These are phyloP conservation scores for Odontesthes bonariensis DNA, from an alignment of 2,113 vertebrate species.

Conservation along the genomic window DNA sequence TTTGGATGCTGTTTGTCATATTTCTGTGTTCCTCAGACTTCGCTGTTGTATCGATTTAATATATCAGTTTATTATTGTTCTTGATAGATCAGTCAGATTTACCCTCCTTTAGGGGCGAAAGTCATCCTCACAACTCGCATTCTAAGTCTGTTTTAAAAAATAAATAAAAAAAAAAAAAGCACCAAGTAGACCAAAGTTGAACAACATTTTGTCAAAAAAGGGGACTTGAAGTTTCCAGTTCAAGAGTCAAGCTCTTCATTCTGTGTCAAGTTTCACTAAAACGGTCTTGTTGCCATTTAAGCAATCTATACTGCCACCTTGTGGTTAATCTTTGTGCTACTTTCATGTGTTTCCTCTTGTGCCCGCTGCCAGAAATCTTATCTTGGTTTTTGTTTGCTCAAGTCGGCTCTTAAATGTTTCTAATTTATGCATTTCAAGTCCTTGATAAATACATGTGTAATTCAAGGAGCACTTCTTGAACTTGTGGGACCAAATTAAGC, in stretches of 20 bases:
- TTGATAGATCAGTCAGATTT: conserved; percentile 2
- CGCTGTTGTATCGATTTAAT: neutral
- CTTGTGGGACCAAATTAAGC: conserved; percentile 68
- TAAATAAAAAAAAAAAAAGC: too few species aligned
- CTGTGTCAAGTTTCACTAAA: conserved; percentile 4
- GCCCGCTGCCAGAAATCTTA: neutral
- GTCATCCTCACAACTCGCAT: conserved; percentile 4
- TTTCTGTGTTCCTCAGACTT: conserved; percentile 5
- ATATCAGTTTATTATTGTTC: conserved; percentile 14
- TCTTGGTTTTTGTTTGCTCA: conserved; percentile 1
- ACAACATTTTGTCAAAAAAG: conserved; percentile 29
- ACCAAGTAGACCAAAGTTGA: conserved; percentile 65
- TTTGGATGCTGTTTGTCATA: conserved; percentile 20
- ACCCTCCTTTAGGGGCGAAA: neutral
- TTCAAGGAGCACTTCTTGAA: conserved; percentile 54
- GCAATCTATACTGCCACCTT: conserved; percentile 69
- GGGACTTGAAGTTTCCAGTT: conserved; percentile 25
- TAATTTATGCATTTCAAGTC: conserved; percentile 50
- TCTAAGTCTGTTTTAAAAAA: conserved; percentile 31
- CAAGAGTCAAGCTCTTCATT: conserved; percentile 19
- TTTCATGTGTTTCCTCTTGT: neutral
- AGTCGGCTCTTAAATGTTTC: conserved; percentile 19
- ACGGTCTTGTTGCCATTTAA: conserved; percentile 8
- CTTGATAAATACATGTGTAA: conserved; percentile 11
- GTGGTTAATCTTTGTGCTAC: conserved; percentile 49